These are phyloP conservation scores for Prorops nasuta DNA, from an alignment of 1,140 invertebrate genomes.

Conservation along the genomic window DNA sequence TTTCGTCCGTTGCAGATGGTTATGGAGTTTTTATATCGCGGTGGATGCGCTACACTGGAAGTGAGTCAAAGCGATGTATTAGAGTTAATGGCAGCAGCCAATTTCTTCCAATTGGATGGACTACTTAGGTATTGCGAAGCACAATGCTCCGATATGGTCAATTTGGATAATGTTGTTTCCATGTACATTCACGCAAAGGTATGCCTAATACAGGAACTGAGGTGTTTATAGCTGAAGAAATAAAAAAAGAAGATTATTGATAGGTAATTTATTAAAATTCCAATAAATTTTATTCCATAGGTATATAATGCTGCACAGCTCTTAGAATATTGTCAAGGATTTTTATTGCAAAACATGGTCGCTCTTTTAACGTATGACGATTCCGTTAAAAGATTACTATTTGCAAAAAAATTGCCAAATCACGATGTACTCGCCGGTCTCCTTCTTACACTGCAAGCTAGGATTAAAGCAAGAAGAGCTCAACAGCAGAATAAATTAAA, in stretches of 20 bases:
- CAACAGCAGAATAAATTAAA: conserved; percentile 46
- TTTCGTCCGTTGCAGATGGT: conserved; percentile 68
- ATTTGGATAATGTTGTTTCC: conserved; percentile 85
- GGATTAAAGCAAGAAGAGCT: conserved; percentile 66
- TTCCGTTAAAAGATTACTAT: conserved; percentile 82
- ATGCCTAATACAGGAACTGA: too few relatives aligned
- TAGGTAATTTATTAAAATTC: neutral
- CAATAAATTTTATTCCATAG: conserved; percentile 46
- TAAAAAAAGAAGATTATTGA: too few relatives aligned
- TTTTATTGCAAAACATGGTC: conserved; percentile 90
- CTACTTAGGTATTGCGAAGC: conserved; percentile 82
- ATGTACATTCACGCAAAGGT: conserved; percentile 93
- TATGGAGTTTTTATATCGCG: conserved; percentile 91
- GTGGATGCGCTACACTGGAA: conserved; percentile 75
- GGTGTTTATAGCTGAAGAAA: too few relatives aligned
- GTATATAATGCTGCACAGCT: conserved; percentile 85
- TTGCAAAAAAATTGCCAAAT: conserved; percentile 86
- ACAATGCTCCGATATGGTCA: conserved; percentile 78
- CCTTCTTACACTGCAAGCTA: conserved; percentile 74
- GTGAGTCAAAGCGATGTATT: conserved; percentile 78
- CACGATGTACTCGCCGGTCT: conserved; percentile 85
- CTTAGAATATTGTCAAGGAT: conserved; percentile 87
- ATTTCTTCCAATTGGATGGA: conserved; percentile 87
- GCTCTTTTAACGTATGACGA: conserved; percentile 88
- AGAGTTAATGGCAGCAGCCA: conserved; percentile 87